Evolutionary conservation across 2,797 vertebrate species (phyloP).

Genomic region (Hypotaenidia okinawae): DNA sequence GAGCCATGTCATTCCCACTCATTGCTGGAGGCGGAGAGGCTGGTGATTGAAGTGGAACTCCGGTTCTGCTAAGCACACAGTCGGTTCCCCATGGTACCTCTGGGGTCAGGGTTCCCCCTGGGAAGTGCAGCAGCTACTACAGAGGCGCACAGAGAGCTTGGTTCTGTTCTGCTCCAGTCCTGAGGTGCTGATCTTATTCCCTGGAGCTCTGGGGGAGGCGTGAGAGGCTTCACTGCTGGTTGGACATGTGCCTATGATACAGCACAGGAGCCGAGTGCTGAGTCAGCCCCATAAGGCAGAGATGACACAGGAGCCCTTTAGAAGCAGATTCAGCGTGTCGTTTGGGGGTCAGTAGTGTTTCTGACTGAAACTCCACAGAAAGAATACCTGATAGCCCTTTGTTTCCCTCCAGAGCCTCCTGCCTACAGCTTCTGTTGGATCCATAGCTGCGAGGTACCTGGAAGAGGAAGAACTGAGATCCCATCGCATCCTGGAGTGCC

Average conservation of each 20-base stretch:
- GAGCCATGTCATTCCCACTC: not conserved
- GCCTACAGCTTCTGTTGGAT: constrained; percentile 74
- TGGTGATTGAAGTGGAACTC: not conserved
- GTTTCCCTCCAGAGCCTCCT: constrained; percentile 69
- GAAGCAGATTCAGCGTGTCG: not conserved
- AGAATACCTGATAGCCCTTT: not conserved
- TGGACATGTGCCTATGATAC: not conserved
- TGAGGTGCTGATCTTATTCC: not conserved
- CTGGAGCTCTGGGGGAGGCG: not conserved
- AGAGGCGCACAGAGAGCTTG: not conserved
- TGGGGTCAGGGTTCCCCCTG: not conserved
- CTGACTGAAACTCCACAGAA: not conserved
- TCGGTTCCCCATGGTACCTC: not conserved
- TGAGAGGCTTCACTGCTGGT: not conserved
- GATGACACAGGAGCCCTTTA: not conserved
- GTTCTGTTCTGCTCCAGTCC: not conserved
- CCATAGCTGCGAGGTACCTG: constrained; percentile 83
- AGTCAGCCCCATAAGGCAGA: not conserved
- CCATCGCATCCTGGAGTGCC: constrained; percentile 82
- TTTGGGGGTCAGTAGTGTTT: not conserved
- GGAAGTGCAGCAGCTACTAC: not conserved
- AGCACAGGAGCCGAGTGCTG: not conserved
- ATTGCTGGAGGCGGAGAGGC: not conserved
- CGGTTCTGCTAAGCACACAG: not conserved
- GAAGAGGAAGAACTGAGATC: constrained; percentile 86